These are phyloP conservation scores for Cnemophilus loriae DNA, from an alignment of 2,113 vertebrate species.

Conservation along the genomic window DNA sequence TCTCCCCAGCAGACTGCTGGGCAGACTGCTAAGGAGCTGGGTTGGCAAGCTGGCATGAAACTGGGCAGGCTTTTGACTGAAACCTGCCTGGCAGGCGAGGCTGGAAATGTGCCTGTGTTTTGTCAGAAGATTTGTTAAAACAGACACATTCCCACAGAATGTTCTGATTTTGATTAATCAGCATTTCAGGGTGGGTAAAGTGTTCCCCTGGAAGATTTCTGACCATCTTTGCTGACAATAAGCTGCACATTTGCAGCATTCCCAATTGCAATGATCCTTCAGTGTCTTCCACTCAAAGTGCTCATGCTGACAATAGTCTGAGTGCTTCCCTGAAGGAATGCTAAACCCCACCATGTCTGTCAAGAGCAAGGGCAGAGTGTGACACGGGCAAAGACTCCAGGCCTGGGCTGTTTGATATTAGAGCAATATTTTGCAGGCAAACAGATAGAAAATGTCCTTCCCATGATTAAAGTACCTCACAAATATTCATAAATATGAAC, in stretches of 20 bases:
- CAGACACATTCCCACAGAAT: not conserved
- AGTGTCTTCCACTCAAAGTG: not conserved
- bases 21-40: not conserved
- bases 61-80: not conserved
- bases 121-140: slow-evolving; percentile 35
- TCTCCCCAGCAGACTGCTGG: not conserved
- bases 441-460: not conserved
- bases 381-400: not conserved
- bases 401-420: not conserved
- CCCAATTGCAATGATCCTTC: not conserved
- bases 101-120: slow-evolving; percentile 27
- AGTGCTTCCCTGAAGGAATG: not conserved
- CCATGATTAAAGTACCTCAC: not conserved
- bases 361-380: not conserved
- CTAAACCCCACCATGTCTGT: not conserved
- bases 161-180: slow-evolving; percentile 15
- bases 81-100: slow-evolving; percentile 5
- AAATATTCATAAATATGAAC: not conserved
- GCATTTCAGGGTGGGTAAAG: not conserved
- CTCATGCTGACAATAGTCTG: not conserved
- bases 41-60: not conserved
- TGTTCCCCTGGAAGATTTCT: not conserved
- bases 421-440: not conserved
- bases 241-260: not conserved
- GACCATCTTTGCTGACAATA: not conserved